Evolutionary conservation across 2,797 vertebrate genomes (phyloP), one percentile per base, ranked within the genome.

Genomic region (Miichthys miiuy): DNA sequence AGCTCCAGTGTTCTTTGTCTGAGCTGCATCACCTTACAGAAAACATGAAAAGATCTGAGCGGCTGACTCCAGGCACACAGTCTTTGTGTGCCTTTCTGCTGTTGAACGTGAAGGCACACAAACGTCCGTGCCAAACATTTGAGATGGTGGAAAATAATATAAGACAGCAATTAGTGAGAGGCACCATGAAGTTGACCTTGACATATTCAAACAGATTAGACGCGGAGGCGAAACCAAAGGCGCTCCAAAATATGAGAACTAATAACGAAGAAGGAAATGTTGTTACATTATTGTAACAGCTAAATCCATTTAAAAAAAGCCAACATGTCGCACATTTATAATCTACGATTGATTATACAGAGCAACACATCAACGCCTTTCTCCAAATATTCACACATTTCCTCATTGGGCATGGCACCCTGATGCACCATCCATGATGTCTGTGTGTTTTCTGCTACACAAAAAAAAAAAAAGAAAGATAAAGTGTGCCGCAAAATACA

Each of bases 171-270:
- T 72, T 81, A 72, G 9, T 56, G 38, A 42, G 54, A 30, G 46
- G 16, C 34, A 16, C 64, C 63, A 61, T 17, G 63, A 73, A 27
- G 66, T 63, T 75, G 75, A 68, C 81, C 81, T 60, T 83, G 65
- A 81, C 69, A 70, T 50, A 51, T 61, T 79, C 72, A 74, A 38
- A 38, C 34, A 38, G 8, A 38, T 38, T 9, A 38, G 34, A 38
- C 34, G 8, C 2, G 8, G 34, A 38, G 34, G 34, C 34, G 8
- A 38, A 38, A 38, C 8, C 34, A 38, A n/a, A n/a, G 34, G 34
- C 8, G 2, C 34, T 38, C 34, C 34, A 38, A 38, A 38, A 38
- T 8, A 9, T 9, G 34, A 38, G 8, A 38, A 38, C 8, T 38
- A 38, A 38, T 38, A 38, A 38, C 34, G 8, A 38, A 38, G 34